phyloP scores from a whole-genome alignment of 2,113 vertebrate genomes.

The Anhinga rufa region DNA sequence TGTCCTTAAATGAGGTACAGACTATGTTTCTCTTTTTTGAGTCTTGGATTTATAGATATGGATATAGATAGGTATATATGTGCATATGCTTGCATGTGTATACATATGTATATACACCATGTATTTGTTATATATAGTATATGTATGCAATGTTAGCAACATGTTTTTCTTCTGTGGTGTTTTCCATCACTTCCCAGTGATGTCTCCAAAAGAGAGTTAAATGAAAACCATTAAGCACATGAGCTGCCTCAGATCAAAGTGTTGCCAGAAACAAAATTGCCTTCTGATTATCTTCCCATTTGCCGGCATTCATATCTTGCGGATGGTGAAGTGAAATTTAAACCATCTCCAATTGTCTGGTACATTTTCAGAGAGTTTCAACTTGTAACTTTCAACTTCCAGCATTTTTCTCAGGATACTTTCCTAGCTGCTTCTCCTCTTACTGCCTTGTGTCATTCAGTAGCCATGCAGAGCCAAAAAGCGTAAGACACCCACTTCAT shows the following conservation, averaged over 20 bases:
- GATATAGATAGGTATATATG: neutral
- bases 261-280: neutral
- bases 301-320: neutral
- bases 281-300: neutral
- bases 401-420: neutral
- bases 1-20: neutral
- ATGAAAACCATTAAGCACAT: neutral
- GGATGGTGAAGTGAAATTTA: neutral
- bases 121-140: neutral
- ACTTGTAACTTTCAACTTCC: neutral
- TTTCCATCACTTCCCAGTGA: neutral
- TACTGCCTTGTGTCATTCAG: neutral
- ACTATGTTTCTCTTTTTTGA: neutral
- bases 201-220: neutral
- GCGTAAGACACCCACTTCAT: accelerated
- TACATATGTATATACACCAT: neutral
- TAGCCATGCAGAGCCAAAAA: neutral
- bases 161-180: neutral
- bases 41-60: neutral
- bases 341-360: neutral
- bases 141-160: neutral
- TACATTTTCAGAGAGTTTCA: neutral
- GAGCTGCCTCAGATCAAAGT: neutral
- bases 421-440: neutral
- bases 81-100: neutral